These are phyloP conservation scores for Sebastes ruberrimus DNA, from an alignment of 2,797 vertebrate species.

Conservation along the genomic window DNA sequence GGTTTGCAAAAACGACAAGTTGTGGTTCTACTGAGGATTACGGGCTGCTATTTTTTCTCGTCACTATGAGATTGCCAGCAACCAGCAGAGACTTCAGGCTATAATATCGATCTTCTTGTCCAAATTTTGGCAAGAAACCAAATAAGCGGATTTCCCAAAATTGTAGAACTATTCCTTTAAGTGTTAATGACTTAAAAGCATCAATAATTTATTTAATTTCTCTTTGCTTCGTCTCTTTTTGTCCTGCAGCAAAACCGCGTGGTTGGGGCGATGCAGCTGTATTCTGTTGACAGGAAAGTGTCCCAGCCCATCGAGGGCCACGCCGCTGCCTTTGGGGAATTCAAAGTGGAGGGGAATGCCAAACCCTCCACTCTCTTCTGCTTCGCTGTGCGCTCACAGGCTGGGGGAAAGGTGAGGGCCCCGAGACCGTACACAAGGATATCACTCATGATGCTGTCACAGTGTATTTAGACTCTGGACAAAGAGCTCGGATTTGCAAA, in stretches of 20 bases:
- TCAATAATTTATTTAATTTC: neutral
- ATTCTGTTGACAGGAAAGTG: slow-evolving; percentile 93
- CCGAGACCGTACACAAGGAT: neutral
- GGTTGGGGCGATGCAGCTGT: slow-evolving; percentile 95
- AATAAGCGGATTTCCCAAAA: neutral
- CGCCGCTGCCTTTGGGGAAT: slow-evolving; percentile 93
- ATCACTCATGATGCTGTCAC: slow-evolving; percentile 7
- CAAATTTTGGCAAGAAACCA: neutral
- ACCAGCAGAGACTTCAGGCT: neutral
- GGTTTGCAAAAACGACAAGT: neutral
- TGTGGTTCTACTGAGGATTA: neutral
- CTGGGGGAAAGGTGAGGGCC: slow-evolving; percentile 90
- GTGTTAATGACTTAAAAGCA: neutral
- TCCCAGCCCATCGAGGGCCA: slow-evolving; percentile 95
- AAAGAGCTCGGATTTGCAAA: neutral
- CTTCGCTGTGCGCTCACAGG: slow-evolving; percentile 90
- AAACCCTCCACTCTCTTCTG: slow-evolving; percentile 92
- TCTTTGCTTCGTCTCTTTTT: slow-evolving; percentile 10
- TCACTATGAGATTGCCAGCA: neutral
- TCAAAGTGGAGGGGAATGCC: slow-evolving; percentile 91
- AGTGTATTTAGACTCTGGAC: neutral
- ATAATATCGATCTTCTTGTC: neutral
- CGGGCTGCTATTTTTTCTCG: neutral
- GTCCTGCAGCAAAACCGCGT: slow-evolving; percentile 90
- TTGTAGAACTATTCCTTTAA: neutral